A percentile compares a stretch with the other conserved stretches of the same genome.
phyloP scores from a whole-genome alignment of 1,140 invertebrate genomes.

The Hesperophylax magnus region DNA sequence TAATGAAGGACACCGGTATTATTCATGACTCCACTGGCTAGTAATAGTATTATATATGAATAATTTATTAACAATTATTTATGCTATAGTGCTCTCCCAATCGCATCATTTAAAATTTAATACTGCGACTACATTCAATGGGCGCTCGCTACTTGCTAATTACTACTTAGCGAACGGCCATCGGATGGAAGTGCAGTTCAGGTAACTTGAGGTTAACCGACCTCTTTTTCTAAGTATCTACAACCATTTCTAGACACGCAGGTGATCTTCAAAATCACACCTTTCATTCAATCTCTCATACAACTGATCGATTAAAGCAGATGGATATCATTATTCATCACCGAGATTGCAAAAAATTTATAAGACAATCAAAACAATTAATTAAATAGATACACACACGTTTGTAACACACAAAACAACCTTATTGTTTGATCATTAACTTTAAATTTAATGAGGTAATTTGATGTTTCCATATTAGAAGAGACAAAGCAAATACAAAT shows the following conservation, averaged over 20 bases:
- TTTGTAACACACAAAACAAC: no score
- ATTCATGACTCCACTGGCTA: no score
- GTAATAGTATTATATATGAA: no score
- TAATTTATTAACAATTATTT: no score
- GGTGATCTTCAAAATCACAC: constrained; percentile 6
- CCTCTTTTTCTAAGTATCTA: background rate
- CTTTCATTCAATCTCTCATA: constrained; percentile 3
- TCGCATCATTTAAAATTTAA: constrained; percentile 5
- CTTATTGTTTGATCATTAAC: no score
- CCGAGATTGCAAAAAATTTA: background rate
- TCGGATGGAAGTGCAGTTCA: constrained; percentile 7
- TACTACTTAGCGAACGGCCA: background rate
- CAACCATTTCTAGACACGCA: constrained; percentile 1
- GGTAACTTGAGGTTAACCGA: background rate
- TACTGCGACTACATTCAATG: constrained; percentile 12
- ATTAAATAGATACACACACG: background rate
- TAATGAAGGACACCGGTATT: no score
- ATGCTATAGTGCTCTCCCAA: constrained; percentile 20
- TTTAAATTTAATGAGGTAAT: no score
- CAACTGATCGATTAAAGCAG: background rate
- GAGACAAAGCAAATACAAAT: no score
- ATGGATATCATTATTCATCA: constrained; percentile 3
- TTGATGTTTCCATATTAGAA: no score
- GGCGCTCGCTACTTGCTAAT: background rate
- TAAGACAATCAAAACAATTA: background rate